These are phyloP conservation scores for Semnornis frantzii DNA, from an alignment of 2,113 vertebrate species.

Conservation along the genomic window DNA sequence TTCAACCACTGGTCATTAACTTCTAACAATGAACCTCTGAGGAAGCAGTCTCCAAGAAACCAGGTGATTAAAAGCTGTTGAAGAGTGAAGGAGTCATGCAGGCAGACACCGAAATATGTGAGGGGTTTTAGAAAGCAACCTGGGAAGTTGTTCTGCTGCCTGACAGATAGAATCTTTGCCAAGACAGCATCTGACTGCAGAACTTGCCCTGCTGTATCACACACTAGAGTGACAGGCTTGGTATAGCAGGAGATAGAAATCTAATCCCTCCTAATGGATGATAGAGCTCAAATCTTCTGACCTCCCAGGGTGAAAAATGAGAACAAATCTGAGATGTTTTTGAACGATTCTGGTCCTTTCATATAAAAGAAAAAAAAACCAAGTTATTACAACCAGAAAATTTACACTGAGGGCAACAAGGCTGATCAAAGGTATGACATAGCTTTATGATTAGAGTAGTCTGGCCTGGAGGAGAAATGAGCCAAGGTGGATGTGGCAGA, in stretches of 20 bases:
- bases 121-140: neutral
- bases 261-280: conserved; percentile 11
- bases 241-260: neutral
- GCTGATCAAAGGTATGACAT: conserved; percentile 3
- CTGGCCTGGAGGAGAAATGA: conserved; percentile 14
- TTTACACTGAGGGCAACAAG: neutral
- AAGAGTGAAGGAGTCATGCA: neutral
- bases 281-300: conserved; percentile 18
- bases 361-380: neutral
- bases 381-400: neutral
- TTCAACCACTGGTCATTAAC: neutral
- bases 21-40: neutral
- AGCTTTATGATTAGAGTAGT: neutral
- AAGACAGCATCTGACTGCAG: neutral
- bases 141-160: neutral
- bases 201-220: neutral
- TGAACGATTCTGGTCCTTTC: neutral
- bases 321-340: conserved; percentile 6
- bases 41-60: neutral
- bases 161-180: neutral
- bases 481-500: neutral
- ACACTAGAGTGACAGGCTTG: neutral
- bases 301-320: conserved; percentile 9
- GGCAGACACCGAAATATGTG: neutral
- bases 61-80: neutral